A percentile compares a stretch with the other conserved stretches of the same genome.
phyloP scores from a whole-genome alignment of 92 coral and sea anemone species.

The Plumapathes pennacea region DNA sequence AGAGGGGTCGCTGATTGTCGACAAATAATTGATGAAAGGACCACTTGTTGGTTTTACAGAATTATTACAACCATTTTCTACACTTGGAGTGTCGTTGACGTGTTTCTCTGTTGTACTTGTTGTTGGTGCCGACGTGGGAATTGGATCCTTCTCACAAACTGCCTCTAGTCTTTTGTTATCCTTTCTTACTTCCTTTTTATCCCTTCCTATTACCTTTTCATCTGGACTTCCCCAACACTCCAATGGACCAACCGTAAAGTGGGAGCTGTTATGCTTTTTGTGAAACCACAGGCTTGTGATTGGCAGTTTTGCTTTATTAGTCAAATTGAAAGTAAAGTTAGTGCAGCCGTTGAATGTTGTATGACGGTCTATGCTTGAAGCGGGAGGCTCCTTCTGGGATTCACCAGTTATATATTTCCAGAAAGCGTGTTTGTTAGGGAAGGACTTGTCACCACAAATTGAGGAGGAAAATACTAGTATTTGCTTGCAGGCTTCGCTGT shows the following conservation, averaged over 20 bases:
- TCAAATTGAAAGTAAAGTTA: slow-evolving; percentile 22
- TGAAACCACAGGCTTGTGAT: slow-evolving; percentile 52
- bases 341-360: slow-evolving; percentile 72
- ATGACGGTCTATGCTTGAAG: no score
- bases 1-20: no score
- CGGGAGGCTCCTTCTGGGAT: no score
- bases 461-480: slow-evolving; percentile 52
- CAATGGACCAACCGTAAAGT: slow-evolving; percentile 68
- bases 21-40: no score
- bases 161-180: no score
- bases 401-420: slow-evolving; percentile 53
- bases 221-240: slow-evolving; percentile 80
- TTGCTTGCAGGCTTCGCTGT: slow-evolving; percentile 69
- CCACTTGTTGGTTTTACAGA: no score
- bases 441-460: slow-evolving; percentile 27
- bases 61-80: no score
- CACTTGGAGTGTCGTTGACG: no score
- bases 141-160: no score
- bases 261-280: slow-evolving; percentile 37
- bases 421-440: slow-evolving; percentile 26
- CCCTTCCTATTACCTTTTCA: not conserved
- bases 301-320: slow-evolving; percentile 53
- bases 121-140: no score
- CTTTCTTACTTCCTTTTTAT: not conserved
- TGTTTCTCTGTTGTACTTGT: no score